A percentile compares a stretch with the other conserved stretches of the same genome.
These are phyloP conservation scores for Boloria selene DNA, from an alignment of 2,888 invertebrate species.

Conservation along the genomic window DNA sequence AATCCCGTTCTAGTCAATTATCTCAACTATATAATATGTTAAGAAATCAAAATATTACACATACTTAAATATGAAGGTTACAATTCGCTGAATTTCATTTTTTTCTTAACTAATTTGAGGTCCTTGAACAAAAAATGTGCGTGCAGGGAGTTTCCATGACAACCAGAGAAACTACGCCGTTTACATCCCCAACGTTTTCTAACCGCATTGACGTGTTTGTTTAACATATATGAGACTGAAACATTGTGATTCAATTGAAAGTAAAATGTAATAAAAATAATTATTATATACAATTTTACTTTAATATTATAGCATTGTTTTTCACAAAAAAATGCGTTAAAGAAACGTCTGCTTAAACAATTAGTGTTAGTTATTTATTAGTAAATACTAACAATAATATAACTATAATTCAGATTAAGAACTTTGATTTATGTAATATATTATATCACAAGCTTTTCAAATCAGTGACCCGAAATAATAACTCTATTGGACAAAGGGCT, in stretches of 20 bases:
- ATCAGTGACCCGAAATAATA: slow-evolving; percentile 73
- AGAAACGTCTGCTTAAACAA: too few species aligned
- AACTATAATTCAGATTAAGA: slow-evolving; percentile 27
- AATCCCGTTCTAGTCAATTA: too few species aligned
- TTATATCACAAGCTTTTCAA: slow-evolving; percentile 53
- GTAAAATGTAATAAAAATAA: too few species aligned
- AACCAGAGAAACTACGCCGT: slow-evolving; percentile 76
- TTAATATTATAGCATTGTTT: too few species aligned
- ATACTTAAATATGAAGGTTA: background rate
- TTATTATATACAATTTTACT: too few species aligned
- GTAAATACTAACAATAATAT: background rate
- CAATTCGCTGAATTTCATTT: background rate
- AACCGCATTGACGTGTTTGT: slow-evolving; percentile 20
- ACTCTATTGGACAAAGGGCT: slow-evolving; percentile 71
- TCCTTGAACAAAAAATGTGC: slow-evolving; percentile 54
- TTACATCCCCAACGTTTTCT: slow-evolving; percentile 55
- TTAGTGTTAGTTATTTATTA: too few species aligned
- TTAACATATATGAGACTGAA: background rate
- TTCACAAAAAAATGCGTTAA: too few species aligned
- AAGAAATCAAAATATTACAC: background rate
- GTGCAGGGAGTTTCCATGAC: slow-evolving; percentile 75
- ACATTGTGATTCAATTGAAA: too few species aligned
- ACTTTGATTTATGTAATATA: slow-evolving; percentile 39
- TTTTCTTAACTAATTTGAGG: slow-evolving; percentile 49
- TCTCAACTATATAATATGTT: too few species aligned